These are phyloP conservation scores for Alsophila aescularia DNA, from an alignment of 2,888 invertebrate genomes.

Conservation along the genomic window DNA sequence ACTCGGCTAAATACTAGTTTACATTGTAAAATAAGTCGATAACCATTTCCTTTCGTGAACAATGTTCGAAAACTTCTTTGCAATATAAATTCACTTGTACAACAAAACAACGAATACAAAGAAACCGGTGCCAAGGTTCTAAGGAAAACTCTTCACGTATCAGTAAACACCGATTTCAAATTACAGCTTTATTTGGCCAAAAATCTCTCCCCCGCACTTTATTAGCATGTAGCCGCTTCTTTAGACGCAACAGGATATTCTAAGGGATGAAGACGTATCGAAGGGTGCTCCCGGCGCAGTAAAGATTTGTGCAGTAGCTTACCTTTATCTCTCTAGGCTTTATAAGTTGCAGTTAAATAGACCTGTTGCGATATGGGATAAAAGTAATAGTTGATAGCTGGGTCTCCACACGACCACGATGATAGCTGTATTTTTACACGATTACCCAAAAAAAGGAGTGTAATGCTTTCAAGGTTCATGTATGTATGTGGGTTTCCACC, in stretches of 20 bases:
- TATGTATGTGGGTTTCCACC: too few species aligned
- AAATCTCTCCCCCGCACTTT: constrained; percentile 40
- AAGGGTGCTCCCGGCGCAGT: constrained; percentile 11
- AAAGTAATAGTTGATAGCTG: too few species aligned
- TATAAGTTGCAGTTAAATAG: too few species aligned
- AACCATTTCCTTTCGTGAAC: background rate
- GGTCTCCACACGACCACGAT: too few species aligned
- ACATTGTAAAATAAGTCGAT: background rate
- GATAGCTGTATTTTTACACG: too few species aligned
- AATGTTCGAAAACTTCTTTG: constrained; percentile 1
- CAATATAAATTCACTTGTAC: constrained; percentile 22
- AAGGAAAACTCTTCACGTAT: constrained; percentile 36
- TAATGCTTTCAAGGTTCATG: too few species aligned
- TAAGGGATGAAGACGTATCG: constrained; percentile 64
- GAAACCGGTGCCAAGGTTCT: constrained; percentile 21
- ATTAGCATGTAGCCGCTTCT: constrained; percentile 67
- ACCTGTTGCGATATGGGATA: too few species aligned
- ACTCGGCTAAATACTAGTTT: background rate
- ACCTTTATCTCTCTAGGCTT: background rate
- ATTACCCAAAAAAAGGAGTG: too few species aligned
- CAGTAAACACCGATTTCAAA: constrained; percentile 59
- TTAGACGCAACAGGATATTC: constrained; percentile 80
- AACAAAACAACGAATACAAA: constrained; percentile 25
- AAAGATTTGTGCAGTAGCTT: background rate
- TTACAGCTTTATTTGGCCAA: constrained; percentile 75